Evolutionary conservation across 2,113 vertebrate species (phyloP), one percentile per base, ranked within the genome.

Genomic region (Gallinago paraguaiae): DNA sequence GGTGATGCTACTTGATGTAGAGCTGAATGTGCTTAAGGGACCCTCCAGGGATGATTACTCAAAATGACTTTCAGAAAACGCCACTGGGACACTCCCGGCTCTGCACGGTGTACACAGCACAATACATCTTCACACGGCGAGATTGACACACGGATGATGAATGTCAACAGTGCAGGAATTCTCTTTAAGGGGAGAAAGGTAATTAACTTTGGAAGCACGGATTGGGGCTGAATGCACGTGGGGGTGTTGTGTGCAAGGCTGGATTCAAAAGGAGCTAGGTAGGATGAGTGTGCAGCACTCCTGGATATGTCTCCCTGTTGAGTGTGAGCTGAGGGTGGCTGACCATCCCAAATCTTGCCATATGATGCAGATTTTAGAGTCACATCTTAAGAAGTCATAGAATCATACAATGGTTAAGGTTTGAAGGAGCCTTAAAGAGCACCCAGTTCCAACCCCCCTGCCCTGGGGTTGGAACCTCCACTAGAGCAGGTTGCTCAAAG

Each of bases 201-300:
- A 72, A 95, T 95, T 93, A 78, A 79, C 17, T 80, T 69, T 50
- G 69, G 76, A 86, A 92, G 28, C 31, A 79, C 78, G 51, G 41
- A 50, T 3, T 69, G 18, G 9, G 31, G 28, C 22, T 84, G 65
- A 31, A 41, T 7, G 16, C 45, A n/a, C 0, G 0, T 23, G 30
- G 53, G 13, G 18, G 43, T 31, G 23, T 41, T 86, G 37, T 77
- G 13, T 22, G 11, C 33, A 48, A 60, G 56, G 43, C 30, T 76
- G 23, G 43, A 25, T 57, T 71, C 0, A 0, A 56, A 87, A 57
- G 48, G n/a, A 88, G 31, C 13, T 60, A 43, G 10, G 30, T 39
- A 74, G 90, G 43, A 23, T n/a, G 33, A 4, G 6, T 69, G 23
- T 45, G 39, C n/a, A 43, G 17, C 11, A 2, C 8, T 51, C 6